Evolutionary conservation across 1,140 invertebrate genomes (phyloP), one percentile per base, ranked within the genome.

Genomic region (Helicoverpa zea): DNA sequence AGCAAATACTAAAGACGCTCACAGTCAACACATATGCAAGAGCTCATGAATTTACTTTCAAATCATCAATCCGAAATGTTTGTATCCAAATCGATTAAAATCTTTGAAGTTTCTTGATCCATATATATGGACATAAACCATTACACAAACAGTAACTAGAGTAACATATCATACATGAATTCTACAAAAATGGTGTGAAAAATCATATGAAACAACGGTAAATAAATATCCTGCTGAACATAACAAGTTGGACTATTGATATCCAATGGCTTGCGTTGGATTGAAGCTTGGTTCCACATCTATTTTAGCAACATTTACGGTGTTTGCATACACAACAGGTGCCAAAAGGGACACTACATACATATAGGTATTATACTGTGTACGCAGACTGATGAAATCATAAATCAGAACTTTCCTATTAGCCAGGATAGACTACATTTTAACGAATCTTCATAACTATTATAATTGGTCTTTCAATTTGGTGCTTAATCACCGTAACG

Each of bases 1-100:
- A 64, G 63, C 63, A 64, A 9, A 35, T 23, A 64, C 35, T 64
- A 43, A 43, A 10, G 35, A 35, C 30, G 61, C 35, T 64, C 63
- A 43, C 35, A 64, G 63, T 43, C 35, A 5, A 64, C 14, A 64
- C 30, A 64, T 14, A 63, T n/a, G n/a, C 30, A 61, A 47, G 29
- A 14, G n/a, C 30, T 59, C 11, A 13, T 43, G 3, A 43, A 43
- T 43, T 43, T 43, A 43, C 5, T 43, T 43, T 43, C 35, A 43
- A 9, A 9, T 9, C 35, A 43, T 7, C 35, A 9, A 43, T 43
- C 35, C 35, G 35, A 43, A 43, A 43, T 9, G 35, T 2, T 30
- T 14, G 12, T 61, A 23, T 30, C 23, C 58, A 61, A 61, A 30
- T 61, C 58, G 23, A 59, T 59, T 23, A 18, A 59, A 30, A 29